Evolutionary conservation across 2,888 invertebrate genomes (phyloP), one percentile per base, ranked within the genome.

Genomic region (Tetranychus piercei): DNA sequence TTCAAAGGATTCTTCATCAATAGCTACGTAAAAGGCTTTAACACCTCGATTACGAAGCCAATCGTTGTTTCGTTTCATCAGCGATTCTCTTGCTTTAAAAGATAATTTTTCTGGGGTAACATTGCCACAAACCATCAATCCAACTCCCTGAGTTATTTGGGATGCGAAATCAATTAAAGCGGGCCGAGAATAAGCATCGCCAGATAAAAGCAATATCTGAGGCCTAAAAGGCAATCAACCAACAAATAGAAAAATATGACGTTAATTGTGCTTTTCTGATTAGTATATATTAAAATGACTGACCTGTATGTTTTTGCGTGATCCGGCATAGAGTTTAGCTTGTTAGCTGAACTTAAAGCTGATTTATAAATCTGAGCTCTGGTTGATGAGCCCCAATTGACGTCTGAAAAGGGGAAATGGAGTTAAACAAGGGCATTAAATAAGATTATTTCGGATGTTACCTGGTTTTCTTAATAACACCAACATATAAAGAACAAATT

Each of bases 381-480:
- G 1, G 83, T 83, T 1, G 85, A 85, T 6, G 85, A 85, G n/a
- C 86, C 86, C 86, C 86, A 86, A 79, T 86, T 86, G n/a, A 86
- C 85, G 79, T 86, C 80, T 80, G 11, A 1, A 69, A 20, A 11
- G 69, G 34, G 34, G 5, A 23, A 20, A 23, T 69, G 20, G n/a
- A 69, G 11, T 69, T 20, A 18, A 69, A 22, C 22, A 6, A 22
- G 20, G 6, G 6, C 18, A 69, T 23, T 11, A 20, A 69, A 23
- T 69, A 20, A 20, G 22, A 22, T 22, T 6, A 67, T 20, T 23
- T 69, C 0, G 20, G 69, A 23, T 69, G 80, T 81, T 81, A 90
- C 91, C 90, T 81, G 96, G 96, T 81, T 94, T 94, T 73, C 94
- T 86, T 81, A 94, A 92, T 79, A 92, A 90, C 18, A 99, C 91